Base-by-base conservation (phyloP, 2,888 invertebrate species). In the Pseudeuparius sepicola region DNA sequence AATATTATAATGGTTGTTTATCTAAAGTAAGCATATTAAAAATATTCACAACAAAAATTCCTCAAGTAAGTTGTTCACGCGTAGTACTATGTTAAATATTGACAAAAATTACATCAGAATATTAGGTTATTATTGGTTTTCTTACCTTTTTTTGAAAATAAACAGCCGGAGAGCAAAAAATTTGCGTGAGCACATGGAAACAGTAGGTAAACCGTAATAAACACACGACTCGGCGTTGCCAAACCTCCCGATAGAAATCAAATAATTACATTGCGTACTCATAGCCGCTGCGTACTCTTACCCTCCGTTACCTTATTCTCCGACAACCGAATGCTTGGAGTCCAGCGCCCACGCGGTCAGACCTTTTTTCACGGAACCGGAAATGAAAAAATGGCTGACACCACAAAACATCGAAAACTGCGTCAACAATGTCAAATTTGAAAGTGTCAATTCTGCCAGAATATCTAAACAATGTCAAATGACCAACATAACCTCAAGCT, bases 91-190 rank as follows among this genome's bases (percentile, higher is more conserved):
- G n/a, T 7, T 20, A 20, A 20, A 20, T 20, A n/a, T 6, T 20
- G 6, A 20, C n/a, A 20, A 20, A 20, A 6, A 20, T 20, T 7
- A 20, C 20, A 20, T 20, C 20, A 20, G 20, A 20, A 20, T 6
- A 7, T 20, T 6, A 20, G n/a, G n/a, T 7, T 7, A 7, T 7
- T 20, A 7, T 7, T 20, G n/a, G n/a, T 20, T 20, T 20, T 20
- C 20, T 20, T 20, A 20, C 20, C 20, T 20, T 20, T 20, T 20
- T 20, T 20, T 20, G 20, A n/a, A 20, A 20, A 20, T 7, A 20
- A 20, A 20, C 20, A 6, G 6, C 20, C 20, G 20, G n/a, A n/a
- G 6, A n/a, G 20, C 20, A n/a, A 20, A 20, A n/a, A 20, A 7
- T n/a, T 20, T 20, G 20, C n/a, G 20, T 7, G 20, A 20, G n/a